Base-by-base conservation (phyloP, 2,888 invertebrate genomes). In the Acanthosoma haemorrhoidale region DNA sequence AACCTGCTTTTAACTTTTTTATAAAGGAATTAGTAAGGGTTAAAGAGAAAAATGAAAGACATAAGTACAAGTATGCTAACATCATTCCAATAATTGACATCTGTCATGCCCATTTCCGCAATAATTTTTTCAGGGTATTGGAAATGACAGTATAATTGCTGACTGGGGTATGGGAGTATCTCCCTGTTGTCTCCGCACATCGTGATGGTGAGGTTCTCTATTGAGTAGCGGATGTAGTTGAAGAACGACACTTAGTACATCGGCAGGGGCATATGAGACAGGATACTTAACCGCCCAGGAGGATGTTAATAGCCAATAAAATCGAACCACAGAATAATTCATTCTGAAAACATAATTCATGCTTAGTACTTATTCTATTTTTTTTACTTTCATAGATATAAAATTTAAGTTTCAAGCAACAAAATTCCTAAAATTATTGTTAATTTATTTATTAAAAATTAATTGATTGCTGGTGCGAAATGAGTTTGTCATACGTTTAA, bases 101-200 rank as follows among this genome's bases (percentile, higher is more conserved):
- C 83, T 2, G 88, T 85, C 86, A 91, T 89, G 2, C 80, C 81
- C 78, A 77, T 76, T 60, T 75, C 75, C 29, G 70, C 72, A 11
- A 77, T 73, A 21, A 77, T 15, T 63, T 70, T 72, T 18, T 68
- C 63, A 15, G 72, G 72, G 29, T 72, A 72, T 43, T 67, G 85
- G 82, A 87, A 86, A 77, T 91, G 91, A 76, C 94, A 94, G 78
- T 91, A 94, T 0, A 82, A 77, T 6, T 82, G 82, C 0, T 84
- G 82, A 3, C 39, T 36, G 0, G 91, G 89, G 76, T 96, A 96
- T 0, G 82, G 78, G 15, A 96, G 81, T 0, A 87, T 84, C 34
- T 82, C 83, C 5, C 96, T 81, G 59, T 87, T 86, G 76, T 86
- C 86, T 0, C 92, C 90, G 79, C 96, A 96, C 18, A 94, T 77